A percentile compares a stretch with the other conserved stretches of the same genome.
phyloP scores from a whole-genome alignment of 2,113 vertebrate genomes.

The Pionites leucogaster region DNA sequence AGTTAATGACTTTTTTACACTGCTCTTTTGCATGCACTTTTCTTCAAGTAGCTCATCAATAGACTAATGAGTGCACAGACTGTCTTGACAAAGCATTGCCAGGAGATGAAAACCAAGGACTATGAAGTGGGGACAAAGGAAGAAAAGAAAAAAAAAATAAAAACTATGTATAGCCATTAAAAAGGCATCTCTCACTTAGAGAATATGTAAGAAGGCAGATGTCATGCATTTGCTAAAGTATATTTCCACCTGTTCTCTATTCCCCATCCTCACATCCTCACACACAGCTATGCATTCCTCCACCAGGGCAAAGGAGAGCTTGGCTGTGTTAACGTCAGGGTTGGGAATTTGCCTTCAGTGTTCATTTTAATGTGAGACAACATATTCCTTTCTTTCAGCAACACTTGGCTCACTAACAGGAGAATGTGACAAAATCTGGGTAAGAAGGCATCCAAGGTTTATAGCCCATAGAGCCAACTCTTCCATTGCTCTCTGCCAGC shows the following conservation, averaged over 20 bases:
- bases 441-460: slow-evolving; percentile 3
- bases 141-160: background rate
- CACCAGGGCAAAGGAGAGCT: background rate
- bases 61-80: fast-evolving
- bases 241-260: background rate
- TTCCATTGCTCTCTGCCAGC: background rate
- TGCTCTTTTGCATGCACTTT: background rate
- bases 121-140: background rate
- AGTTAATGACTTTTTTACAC: background rate
- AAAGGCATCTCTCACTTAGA: background rate
- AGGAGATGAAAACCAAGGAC: background rate
- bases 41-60: background rate
- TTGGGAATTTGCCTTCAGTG: background rate
- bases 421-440: background rate
- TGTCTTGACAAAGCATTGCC: background rate
- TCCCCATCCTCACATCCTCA: background rate
- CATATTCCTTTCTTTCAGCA: background rate
- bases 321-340: background rate
- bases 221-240: background rate
- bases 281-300: background rate
- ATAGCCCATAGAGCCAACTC: background rate
- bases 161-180: background rate
- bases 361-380: background rate
- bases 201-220: background rate
- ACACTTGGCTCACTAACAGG: background rate